Conservation (phyloP, 2,797 vertebrate species). For the Australoheros facetus region DNA sequence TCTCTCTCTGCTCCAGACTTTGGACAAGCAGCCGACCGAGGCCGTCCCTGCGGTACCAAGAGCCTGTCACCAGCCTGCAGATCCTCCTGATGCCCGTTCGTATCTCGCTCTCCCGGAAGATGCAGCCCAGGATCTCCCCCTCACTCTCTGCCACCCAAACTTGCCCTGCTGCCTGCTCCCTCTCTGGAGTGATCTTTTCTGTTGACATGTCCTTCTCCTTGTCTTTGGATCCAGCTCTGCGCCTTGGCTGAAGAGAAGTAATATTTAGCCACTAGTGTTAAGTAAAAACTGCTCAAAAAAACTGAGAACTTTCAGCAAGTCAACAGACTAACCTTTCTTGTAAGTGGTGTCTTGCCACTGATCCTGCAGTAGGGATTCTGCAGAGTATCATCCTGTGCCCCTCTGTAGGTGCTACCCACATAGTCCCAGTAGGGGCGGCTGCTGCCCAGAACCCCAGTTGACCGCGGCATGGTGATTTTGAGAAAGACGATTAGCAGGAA, state of each 20-base stretch:
- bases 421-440: conserved; percentile 83
- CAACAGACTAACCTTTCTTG: conserved; percentile 61
- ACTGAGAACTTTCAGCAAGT: background rate
- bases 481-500: conserved; percentile 85
- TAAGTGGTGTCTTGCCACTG: conserved; percentile 54
- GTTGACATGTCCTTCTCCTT: conserved; percentile 64
- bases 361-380: conserved; percentile 72
- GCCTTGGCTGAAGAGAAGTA: conserved; percentile 53
- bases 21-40: conserved; percentile 84
- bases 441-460: conserved; percentile 80
- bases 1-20: conserved; percentile 82
- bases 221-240: conserved; percentile 61
- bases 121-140: conserved; percentile 85
- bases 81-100: conserved; percentile 57
- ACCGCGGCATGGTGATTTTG: conserved; percentile 87
- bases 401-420: conserved; percentile 79
- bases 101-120: conserved; percentile 79
- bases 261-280: background rate
- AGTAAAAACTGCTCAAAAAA: background rate
- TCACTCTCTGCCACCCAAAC: conserved; percentile 88
- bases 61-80: conserved; percentile 85
- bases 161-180: conserved; percentile 73
- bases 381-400: conserved; percentile 69
- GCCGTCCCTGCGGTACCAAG: conserved; percentile 87
- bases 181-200: conserved; percentile 68